These are phyloP conservation scores for Apostichopus californicus DNA, from an alignment of 35 echinoderm and acorn worm genomes.

Conservation along the genomic window DNA sequence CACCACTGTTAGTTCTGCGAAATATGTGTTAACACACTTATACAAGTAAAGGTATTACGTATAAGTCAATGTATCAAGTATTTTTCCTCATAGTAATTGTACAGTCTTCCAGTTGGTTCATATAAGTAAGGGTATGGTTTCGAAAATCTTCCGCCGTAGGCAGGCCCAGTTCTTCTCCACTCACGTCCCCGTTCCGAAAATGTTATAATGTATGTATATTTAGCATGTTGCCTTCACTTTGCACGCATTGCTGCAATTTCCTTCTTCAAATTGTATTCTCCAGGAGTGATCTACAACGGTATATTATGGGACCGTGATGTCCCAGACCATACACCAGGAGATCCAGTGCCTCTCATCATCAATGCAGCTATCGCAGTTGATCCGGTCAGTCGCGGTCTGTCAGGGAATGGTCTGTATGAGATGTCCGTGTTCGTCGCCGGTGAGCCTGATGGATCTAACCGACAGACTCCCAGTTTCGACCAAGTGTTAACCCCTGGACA, in stretches of 20 bases:
- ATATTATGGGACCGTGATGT: conserved; percentile 4
- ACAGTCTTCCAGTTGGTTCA: no score
- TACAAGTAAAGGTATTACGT: no score
- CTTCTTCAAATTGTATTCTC: neutral
- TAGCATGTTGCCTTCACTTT: no score
- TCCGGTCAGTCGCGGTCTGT: conserved; percentile 58
- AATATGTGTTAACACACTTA: no score
- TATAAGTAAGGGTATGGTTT: no score
- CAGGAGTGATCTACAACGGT: conserved; percentile 28
- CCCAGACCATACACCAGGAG: conserved; percentile 29
- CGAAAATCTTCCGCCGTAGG: no score
- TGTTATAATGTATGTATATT: no score
- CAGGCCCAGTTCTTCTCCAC: no score
- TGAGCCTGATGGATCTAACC: conserved; percentile 61
- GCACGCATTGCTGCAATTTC: neutral
- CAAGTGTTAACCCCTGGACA: conserved; percentile 71
- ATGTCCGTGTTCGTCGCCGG: conserved; percentile 74
- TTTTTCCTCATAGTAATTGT: no score
- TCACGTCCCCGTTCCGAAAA: no score
- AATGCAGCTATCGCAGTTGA: conserved; percentile 48
- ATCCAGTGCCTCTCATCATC: conserved; percentile 54
- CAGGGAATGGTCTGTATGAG: conserved; percentile 61
- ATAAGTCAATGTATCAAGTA: no score
- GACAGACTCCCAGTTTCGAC: conserved; percentile 59
- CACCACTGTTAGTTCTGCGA: no score